Evolutionary conservation across 2,888 invertebrate species (phyloP).

Genomic region (Azorinus chamasolen): DNA sequence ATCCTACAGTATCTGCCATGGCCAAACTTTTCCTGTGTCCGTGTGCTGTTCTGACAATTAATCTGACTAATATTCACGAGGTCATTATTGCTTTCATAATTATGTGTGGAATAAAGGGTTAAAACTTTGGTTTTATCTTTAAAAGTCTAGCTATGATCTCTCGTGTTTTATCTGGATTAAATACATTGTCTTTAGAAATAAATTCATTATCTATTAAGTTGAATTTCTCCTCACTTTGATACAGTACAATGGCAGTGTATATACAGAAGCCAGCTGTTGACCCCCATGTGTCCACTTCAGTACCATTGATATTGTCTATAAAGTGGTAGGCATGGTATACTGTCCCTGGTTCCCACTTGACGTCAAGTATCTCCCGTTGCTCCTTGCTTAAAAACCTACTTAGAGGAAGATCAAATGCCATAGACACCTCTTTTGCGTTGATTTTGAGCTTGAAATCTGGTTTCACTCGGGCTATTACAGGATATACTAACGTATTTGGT

Average conservation of each 20-base stretch:
- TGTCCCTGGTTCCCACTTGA: neutral
- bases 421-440: slow-evolving; percentile 80
- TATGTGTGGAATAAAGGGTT: too few species aligned
- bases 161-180: neutral
- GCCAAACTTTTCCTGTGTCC: too few species aligned
- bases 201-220: slow-evolving; percentile 18
- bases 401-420: slow-evolving; percentile 80
- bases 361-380: slow-evolving; percentile 13
- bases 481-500: slow-evolving; percentile 76
- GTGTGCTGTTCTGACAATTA: too few species aligned
- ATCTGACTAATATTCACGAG: too few species aligned
- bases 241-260: slow-evolving; percentile 68
- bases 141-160: too few species aligned
- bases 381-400: slow-evolving; percentile 74
- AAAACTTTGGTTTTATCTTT: too few species aligned
- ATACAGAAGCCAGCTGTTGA: slow-evolving; percentile 75
- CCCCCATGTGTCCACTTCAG: slow-evolving; percentile 75
- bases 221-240: slow-evolving; percentile 44
- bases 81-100: too few species aligned
- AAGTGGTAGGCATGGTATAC: slow-evolving; percentile 66
- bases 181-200: slow-evolving; percentile 28
- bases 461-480: slow-evolving; percentile 79
- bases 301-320: slow-evolving; percentile 66
- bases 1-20: too few species aligned
- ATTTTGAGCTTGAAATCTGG: slow-evolving; percentile 74